Evolutionary conservation across 2,888 invertebrate genomes (phyloP), one percentile per base, ranked within the genome.

Genomic region (Atrina japonica): DNA sequence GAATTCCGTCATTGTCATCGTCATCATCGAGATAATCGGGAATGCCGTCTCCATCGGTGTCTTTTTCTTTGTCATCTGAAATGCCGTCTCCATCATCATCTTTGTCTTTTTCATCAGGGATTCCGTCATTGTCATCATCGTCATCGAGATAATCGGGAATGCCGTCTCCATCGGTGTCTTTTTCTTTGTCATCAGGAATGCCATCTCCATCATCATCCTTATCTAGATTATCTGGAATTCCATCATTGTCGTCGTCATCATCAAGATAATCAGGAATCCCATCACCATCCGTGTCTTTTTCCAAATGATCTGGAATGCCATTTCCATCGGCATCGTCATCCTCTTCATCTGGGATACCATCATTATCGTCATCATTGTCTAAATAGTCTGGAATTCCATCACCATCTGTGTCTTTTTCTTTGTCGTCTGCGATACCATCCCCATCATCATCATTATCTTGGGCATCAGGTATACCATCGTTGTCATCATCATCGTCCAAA

Each of bases 341-440:
- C 5, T 74, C 56, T 30, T 83, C n/a, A 70, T 88, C 84, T 7
- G 86, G 84, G 35, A 88, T 86, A 5, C 87, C 88, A 68, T 88
- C 86, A 16, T 83, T 84, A 77, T 88, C 86, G 47, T 72, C 76
- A 67, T 85, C 78, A 21, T 79, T 70, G 23, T 83, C 81, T 3
- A 75, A 41, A 60, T 83, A 47, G 71, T 88, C 86, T 29, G 88
- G 87, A 45, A 89, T 87, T 21, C 88, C 88, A 80, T 89, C 87
- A 1, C 86, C 87, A 49, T 77, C 76, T 30, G 65, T 68, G 40
- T 75, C 79, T 16, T 68, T 63, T 43, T 83, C 83, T 35, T 73
- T 47, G 25, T 77, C 63, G 70, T 85, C 82, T 3, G 82, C 79
- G 52, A 85, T 84, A 14, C 86, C 82, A 70, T 84, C 82, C 49